Percentiles rank a stretch among this genome's conserved stretches.
Conservation (phyloP, 2,888 invertebrate genomes). For the Venustoraphidia nigricollis region DNA sequence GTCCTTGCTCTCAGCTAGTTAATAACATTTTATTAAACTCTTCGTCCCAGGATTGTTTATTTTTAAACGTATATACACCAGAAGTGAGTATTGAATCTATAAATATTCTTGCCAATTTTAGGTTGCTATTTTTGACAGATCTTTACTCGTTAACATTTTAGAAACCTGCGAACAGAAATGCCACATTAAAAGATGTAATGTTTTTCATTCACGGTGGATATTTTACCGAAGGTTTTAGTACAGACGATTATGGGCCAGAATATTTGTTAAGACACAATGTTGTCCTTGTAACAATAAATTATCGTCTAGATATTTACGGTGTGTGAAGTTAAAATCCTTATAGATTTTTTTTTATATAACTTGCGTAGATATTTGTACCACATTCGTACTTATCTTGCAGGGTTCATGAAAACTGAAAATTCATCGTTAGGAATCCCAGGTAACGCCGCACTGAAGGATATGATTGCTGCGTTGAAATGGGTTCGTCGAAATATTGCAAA, state of each 20-base stretch:
- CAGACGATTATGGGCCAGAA: constrained; percentile 45
- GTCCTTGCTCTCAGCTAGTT: too few species aligned
- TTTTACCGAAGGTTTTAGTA: constrained; percentile 43
- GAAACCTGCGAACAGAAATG: background rate
- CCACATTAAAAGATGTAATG: constrained; percentile 28
- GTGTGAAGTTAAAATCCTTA: background rate
- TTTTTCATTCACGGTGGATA: constrained; percentile 52
- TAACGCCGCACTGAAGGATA: constrained; percentile 1
- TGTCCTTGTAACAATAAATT: constrained; percentile 47
- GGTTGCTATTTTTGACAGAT: background rate
- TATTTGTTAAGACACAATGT: constrained; percentile 42
- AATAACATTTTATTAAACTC: too few species aligned
- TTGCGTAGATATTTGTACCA: background rate
- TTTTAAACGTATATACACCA: constrained; percentile 4
- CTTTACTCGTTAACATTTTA: background rate
- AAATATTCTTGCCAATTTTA: background rate
- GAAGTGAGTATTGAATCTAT: background rate
- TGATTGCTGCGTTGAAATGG: constrained; percentile 1
- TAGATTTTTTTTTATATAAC: background rate
- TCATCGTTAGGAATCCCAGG: background rate
- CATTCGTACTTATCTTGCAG: background rate
- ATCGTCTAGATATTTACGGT: constrained; percentile 31
- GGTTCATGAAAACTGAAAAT: background rate
- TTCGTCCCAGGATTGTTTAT: constrained; percentile 1
- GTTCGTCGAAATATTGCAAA: background rate